Evolutionary conservation across 2,113 vertebrate species (phyloP), one percentile per base, ranked within the genome.

Genomic region (Neolamprologus caudopunctatus): DNA sequence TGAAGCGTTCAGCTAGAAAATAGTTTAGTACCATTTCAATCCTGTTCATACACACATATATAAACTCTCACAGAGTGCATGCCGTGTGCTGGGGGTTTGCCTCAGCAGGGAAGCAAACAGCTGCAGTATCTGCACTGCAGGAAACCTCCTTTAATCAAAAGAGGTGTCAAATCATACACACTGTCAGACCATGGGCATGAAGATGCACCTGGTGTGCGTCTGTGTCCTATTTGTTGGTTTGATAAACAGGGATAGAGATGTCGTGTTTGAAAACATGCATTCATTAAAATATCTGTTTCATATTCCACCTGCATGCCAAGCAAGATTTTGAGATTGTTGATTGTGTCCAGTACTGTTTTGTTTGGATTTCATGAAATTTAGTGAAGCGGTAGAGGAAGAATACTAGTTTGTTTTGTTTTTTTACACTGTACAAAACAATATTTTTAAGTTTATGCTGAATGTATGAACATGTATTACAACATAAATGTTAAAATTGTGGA

Each of bases 81-180:
- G 21, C 21, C 21, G 80, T 55, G 73, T 45, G 2, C 66, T 24
- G 31, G 24, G 68, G 71, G 63, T 81, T 83, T 68, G 63, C 78
- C 85, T 53, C 83, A 2, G 83, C 83, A 53, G 88, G 88, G 53
- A 68, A 42, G 51, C 31, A 5, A 57, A 13, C 80, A 86, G 80
- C 85, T 87, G 53, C 85, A 61, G 75, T 4, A 63, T 40, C 14
- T 16, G 37, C 87, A 47, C 88, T 6, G 87, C 81, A 82, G 88
- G 90, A 84, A 68, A 73, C 78, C 85, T 51, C 17, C 40, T 91
- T 75, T 88, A 88, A 91, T 93, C 90, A 91, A 85, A 90, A 89
- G 61, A 55, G 80, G n/a, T 80, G 85, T 89, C 37, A 75, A 40
- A 63, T 53, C 73, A 16, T 35, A 37, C 12, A 58, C 73, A 80